These are phyloP conservation scores for Epiblema foenella DNA, from an alignment of 2,888 invertebrate species.

Conservation along the genomic window DNA sequence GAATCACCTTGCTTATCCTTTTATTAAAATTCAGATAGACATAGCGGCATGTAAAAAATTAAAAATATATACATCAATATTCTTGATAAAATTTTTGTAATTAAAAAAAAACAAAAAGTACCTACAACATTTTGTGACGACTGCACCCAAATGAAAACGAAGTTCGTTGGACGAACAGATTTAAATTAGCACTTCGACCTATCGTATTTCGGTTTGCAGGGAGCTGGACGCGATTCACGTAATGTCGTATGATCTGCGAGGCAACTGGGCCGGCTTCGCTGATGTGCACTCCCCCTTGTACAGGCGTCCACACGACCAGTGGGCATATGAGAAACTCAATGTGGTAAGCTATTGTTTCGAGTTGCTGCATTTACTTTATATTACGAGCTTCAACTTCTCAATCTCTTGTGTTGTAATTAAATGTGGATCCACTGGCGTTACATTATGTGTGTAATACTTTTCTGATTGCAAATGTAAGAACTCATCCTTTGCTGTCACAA, in stretches of 20 bases:
- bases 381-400: neutral
- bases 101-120: neutral
- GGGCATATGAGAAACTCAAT: constrained; percentile 94
- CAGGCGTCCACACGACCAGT: constrained; percentile 94
- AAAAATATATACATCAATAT: too few species aligned
- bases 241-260: constrained; percentile 94
- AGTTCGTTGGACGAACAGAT: neutral
- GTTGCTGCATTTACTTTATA: constrained; percentile 16
- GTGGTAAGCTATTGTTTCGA: constrained; percentile 87
- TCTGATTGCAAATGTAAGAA: constrained; percentile 2
- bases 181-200: neutral
- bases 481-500: constrained; percentile 18
- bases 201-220: constrained; percentile 70
- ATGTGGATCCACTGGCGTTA: neutral
- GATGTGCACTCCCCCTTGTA: constrained; percentile 95
- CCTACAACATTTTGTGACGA: neutral
- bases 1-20: too few species aligned
- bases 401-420: neutral
- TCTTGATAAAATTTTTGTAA: too few species aligned
- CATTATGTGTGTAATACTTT: neutral
- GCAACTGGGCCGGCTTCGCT: constrained; percentile 96
- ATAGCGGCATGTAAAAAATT: neutral
- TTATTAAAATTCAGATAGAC: too few species aligned
- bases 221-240: constrained; percentile 92
- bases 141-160: too few species aligned